Evolutionary conservation across 2,797 vertebrate species (phyloP), one percentile per base, ranked within the genome.

Genomic region (Argentina silus): DNA sequence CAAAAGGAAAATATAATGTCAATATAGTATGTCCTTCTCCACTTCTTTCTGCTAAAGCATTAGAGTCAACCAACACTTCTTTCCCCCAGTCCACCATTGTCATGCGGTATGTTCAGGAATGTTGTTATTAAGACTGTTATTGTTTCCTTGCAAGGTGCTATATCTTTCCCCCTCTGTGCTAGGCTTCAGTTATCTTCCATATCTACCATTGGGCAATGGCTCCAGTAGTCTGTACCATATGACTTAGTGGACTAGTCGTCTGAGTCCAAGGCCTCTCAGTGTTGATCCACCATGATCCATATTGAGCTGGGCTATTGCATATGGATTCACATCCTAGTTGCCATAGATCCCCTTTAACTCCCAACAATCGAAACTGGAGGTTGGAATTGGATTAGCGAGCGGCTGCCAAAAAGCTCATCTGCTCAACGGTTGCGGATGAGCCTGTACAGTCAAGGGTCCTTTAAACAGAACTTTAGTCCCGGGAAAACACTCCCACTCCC

Each of bases 261-360:
- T 75, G 75, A 74, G 68, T 47, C 44, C 72, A 67, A 10, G 15
- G 61, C 67, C 47, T 66, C 70, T 80, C 56, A 57, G 65, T 12
- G 56, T 72, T 84, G 81, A 86, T 79, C 85, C 72, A 3, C 3
- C 19, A 17, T 82, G 78, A 86, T 85, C 77, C 73, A 21, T 15
- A 17, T 62, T 87, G 74, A 83, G 80, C 76, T 63, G 36, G 19
- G 60, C 65, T 82, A 43, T 77, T 73, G 70, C 74, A 78, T 74
- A 15, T 80, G 74, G 76, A 86, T 82, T 78, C 75, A 68, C 67
- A 21, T 72, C 67, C 62, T 73, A 61, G 50, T 68, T 76, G 67
- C 51, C 47, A 45, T 21, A 72, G 67, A 79, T 83, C 78, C 83
- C 78, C 72, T n/a, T 75, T 45, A n/a, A 78, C 63, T 80, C 78